Evolutionary conservation across 2,797 vertebrate genomes (phyloP).

Genomic region (Falco peregrinus): DNA sequence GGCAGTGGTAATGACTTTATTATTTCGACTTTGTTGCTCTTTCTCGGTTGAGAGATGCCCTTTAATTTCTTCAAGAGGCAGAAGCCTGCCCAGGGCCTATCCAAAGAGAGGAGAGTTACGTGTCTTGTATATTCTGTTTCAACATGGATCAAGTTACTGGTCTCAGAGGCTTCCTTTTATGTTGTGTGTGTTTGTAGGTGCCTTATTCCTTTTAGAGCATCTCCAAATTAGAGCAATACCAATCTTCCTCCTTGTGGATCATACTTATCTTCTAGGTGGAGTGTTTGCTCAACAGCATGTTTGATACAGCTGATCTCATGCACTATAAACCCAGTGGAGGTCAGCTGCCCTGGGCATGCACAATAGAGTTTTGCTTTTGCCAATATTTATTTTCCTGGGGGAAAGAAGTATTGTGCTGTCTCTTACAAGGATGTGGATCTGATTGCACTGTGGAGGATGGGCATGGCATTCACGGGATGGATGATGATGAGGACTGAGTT

Average conservation of each 20-base stretch:
- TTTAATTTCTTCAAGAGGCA: neutral
- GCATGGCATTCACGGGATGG: accelerated
- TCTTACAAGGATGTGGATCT: accelerated
- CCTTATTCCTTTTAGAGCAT: neutral
- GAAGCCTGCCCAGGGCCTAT: neutral
- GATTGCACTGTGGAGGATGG: accelerated
- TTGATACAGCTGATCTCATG: neutral
- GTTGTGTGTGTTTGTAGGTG: neutral
- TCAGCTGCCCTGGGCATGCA: accelerated
- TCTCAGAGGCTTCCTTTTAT: neutral
- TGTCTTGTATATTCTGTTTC: neutral
- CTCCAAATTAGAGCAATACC: neutral
- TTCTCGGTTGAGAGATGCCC: neutral
- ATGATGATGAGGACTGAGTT: neutral
- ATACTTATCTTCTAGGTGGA: neutral
- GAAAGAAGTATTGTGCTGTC: accelerated
- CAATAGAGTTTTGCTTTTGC: neutral
- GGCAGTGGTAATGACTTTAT: neutral
- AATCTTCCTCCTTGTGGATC: neutral
- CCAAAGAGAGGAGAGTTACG: neutral
- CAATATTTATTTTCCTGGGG: neutral
- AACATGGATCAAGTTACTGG: neutral
- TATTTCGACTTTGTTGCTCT: neutral
- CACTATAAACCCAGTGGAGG: neutral
- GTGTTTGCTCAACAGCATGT: neutral